Evolutionary conservation across 2,113 vertebrate species (phyloP).

Genomic region (Leiothrix lutea): DNA sequence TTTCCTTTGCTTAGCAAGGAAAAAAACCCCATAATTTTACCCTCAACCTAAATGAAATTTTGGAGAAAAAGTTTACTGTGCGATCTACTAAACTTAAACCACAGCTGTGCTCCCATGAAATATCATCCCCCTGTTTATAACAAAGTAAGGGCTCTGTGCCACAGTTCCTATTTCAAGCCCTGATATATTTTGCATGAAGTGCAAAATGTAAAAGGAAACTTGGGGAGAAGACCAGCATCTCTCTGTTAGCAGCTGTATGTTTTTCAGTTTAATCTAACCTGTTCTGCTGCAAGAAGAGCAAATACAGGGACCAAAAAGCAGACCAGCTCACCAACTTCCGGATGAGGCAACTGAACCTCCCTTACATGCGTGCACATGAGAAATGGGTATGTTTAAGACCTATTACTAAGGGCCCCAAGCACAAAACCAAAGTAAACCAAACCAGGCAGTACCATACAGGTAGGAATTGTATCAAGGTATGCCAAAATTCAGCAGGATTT

Average conservation of each 20-base stretch:
- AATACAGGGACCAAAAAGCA: neutral
- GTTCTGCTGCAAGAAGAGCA: neutral
- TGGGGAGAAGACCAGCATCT: neutral
- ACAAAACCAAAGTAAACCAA: neutral
- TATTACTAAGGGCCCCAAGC: constrained; percentile 17
- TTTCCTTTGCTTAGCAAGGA: neutral
- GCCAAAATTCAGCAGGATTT: constrained; percentile 60
- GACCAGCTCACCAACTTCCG: neutral
- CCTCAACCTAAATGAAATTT: neutral
- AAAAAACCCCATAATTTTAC: neutral
- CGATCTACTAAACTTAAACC: neutral
- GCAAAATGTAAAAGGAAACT: neutral
- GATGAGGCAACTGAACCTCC: neutral
- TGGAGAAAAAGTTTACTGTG: neutral
- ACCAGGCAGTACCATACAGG: neutral
- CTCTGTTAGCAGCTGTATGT: neutral
- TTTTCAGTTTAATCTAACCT: neutral
- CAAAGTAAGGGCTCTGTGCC: neutral
- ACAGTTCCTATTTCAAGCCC: neutral
- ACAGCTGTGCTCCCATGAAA: neutral
- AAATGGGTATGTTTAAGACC: neutral
- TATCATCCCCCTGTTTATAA: neutral
- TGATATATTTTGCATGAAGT: neutral
- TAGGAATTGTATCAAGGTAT: neutral
- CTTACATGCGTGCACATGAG: neutral